Evolutionary conservation across 2,113 vertebrate genomes (phyloP).

Genomic region (Camelus bactrianus): DNA sequence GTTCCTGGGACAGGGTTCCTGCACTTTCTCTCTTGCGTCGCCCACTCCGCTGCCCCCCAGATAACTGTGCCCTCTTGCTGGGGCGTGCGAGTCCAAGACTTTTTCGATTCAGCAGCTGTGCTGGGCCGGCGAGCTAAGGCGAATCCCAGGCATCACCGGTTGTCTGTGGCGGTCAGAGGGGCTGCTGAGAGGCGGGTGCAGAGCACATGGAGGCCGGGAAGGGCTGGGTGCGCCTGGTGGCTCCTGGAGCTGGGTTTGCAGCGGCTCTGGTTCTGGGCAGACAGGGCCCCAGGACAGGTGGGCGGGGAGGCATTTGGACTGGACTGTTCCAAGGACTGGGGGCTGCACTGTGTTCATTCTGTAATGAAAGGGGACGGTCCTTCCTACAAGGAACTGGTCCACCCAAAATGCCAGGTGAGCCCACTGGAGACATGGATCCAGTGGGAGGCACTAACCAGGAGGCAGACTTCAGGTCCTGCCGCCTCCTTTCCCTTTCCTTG

Average conservation of each 20-base stretch:
- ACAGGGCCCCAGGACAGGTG: not conserved
- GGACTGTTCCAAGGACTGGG: not conserved
- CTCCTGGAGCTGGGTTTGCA: not conserved
- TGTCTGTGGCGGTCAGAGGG: not conserved
- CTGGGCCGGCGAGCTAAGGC: too few species aligned
- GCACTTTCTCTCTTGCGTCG: not conserved
- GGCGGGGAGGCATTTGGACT: not conserved
- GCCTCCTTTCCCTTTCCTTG: not conserved
- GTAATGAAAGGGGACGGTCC: not conserved
- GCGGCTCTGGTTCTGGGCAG: not conserved
- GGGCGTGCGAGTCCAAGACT: not conserved
- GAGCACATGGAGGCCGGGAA: not conserved
- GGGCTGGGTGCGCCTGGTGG: not conserved
- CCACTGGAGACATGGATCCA: too few species aligned
- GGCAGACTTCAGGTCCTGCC: not conserved
- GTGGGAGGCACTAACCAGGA: not conserved
- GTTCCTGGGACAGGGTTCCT: not conserved
- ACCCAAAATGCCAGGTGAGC: not conserved
- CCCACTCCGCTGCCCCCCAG: not conserved
- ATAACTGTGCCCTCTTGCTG: not conserved
- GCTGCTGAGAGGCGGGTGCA: not conserved
- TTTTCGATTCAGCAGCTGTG: not conserved
- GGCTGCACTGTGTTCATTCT: not conserved
- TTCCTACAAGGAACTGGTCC: not conserved
- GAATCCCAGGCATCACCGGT: accelerated